Conservation (phyloP, 2,113 vertebrate species). For the Siphamia tubifer region DNA sequence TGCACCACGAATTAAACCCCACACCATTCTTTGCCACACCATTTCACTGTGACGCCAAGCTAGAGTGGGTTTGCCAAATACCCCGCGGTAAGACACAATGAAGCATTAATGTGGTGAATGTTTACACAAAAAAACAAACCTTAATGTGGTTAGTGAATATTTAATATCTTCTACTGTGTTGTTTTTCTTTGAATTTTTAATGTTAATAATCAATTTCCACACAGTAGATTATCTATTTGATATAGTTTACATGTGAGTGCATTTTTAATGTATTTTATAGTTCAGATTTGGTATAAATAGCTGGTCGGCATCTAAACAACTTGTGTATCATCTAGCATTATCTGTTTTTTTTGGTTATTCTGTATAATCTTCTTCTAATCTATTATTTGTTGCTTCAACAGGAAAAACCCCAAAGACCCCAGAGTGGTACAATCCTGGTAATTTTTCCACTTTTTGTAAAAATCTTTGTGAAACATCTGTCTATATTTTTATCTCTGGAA, state of each 20-base stretch:
- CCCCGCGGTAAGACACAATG: constrained; percentile 82
- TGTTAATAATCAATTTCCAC: too few relatives aligned
- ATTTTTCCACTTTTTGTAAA: constrained; percentile 18
- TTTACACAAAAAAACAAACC: too few relatives aligned
- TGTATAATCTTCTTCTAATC: not conserved
- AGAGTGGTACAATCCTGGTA: constrained; percentile 94
- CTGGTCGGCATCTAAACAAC: too few relatives aligned
- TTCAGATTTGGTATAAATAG: too few relatives aligned
- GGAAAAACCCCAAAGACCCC: constrained; percentile 84
- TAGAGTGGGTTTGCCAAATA: constrained; percentile 96
- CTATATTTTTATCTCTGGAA: not conserved
- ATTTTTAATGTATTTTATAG: too few relatives aligned
- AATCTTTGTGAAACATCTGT: not conserved
- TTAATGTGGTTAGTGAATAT: too few relatives aligned
- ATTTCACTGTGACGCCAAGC: constrained; percentile 88
- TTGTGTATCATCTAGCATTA: not conserved
- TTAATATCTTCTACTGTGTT: too few relatives aligned
- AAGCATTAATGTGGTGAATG: not conserved
- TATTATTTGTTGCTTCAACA: constrained; percentile 61
- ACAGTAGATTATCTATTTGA: too few relatives aligned
- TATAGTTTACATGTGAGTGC: too few relatives aligned
- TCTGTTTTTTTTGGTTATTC: not conserved
- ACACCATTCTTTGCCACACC: constrained; percentile 81
- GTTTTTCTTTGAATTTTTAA: too few relatives aligned
- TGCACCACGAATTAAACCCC: constrained; percentile 17